Evolutionary conservation across 2,113 vertebrate species (phyloP).

Genomic region (Erinaceus europaeus): DNA sequence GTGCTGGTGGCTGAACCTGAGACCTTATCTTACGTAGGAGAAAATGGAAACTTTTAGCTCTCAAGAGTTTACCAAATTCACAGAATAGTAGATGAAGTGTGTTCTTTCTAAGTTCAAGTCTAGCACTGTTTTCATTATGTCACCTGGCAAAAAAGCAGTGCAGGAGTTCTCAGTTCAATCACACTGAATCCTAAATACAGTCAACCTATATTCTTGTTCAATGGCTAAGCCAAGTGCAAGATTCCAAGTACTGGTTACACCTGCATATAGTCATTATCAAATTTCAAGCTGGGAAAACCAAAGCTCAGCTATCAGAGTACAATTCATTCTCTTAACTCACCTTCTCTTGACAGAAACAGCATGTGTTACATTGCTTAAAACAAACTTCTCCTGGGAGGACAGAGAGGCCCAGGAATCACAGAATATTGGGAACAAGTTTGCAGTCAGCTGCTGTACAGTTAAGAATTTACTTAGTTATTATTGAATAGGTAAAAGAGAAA

Average conservation of each 20-base stretch:
- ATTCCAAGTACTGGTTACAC: not conserved
- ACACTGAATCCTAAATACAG: slow-evolving; percentile 17
- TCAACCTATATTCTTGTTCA: not conserved
- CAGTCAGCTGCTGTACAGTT: not conserved
- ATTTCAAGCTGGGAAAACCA: not conserved
- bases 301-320: not conserved
- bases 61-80: not conserved
- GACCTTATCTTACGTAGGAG: no score
- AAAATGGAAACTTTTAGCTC: not conserved
- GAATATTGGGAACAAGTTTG: not conserved
- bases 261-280: not conserved
- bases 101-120: slow-evolving; percentile 10
- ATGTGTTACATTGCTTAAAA: not conserved
- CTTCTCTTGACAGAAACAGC: not conserved
- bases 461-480: not conserved
- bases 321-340: not conserved
- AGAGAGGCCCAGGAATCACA: not conserved
- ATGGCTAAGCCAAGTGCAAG: not conserved
- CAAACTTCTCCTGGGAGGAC: not conserved
- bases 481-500: not conserved
- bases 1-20: no score
- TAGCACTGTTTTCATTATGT: not conserved
- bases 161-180: slow-evolving; percentile 7
- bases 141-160: not conserved
- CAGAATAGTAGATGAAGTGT: not conserved